phyloP scores from a whole-genome alignment of 2,113 vertebrate species.

The Eptatretus burgeri region DNA sequence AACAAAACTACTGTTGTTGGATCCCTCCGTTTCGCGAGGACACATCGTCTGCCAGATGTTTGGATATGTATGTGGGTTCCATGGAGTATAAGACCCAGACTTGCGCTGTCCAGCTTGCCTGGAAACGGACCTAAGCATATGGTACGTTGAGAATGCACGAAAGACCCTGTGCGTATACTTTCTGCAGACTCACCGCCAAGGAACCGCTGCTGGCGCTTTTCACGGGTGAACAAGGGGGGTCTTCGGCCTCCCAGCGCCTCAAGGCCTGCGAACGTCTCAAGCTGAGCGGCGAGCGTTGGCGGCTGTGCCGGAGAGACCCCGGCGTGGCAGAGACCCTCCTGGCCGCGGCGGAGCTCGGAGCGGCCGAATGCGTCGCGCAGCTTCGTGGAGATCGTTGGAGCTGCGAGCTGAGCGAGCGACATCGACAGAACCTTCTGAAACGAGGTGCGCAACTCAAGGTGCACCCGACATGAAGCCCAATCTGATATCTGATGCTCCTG shows the following conservation, averaged over 20 bases:
- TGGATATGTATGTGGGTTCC: no score
- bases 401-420: slow-evolving; percentile 69
- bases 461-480: background rate
- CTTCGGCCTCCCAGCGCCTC: slow-evolving; percentile 21
- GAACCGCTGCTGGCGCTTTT: slow-evolving; percentile 55
- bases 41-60: no score
- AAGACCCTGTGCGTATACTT: no score
- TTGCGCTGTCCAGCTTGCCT: no score
- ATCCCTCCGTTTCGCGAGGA: no score
- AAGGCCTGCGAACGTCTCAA: slow-evolving; percentile 82
- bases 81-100: no score
- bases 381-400: slow-evolving; percentile 88
- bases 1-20: no score
- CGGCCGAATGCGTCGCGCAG: slow-evolving; percentile 71
- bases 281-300: slow-evolving; percentile 48
- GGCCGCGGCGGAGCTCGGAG: slow-evolving; percentile 51
- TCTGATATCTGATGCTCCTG: no score
- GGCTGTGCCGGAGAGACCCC: slow-evolving; percentile 57
- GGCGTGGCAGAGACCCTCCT: slow-evolving; percentile 63
- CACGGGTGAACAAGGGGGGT: slow-evolving; percentile 9
- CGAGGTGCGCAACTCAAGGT: slow-evolving; percentile 27
- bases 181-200: slow-evolving; percentile 43
- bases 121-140: no score
- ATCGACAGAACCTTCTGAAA: slow-evolving; percentile 50
- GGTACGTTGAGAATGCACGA: no score